phyloP scores from a whole-genome alignment of 2,888 invertebrate species.

The Oscheius onirici region DNA sequence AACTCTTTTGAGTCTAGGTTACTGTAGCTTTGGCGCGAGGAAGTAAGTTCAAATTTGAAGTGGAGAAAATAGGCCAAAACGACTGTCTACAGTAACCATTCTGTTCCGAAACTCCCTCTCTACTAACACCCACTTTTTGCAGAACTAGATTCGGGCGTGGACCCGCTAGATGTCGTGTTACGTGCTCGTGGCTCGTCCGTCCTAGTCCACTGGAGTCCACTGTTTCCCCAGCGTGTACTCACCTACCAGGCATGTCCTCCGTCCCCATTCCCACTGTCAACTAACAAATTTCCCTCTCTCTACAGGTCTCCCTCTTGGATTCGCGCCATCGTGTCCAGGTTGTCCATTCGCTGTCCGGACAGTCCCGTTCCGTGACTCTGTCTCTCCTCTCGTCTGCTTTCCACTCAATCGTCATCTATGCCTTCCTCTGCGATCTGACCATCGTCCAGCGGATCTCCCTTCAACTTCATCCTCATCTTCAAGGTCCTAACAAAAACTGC shows the following conservation, averaged over 20 bases:
- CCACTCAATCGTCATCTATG: conserved; percentile 24
- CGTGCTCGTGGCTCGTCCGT: conserved; percentile 15
- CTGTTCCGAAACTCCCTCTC: conserved; percentile 4
- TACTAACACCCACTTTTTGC: no score
- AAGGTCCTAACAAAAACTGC: no score
- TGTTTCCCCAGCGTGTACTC: conserved; percentile 21
- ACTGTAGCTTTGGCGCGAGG: no score
- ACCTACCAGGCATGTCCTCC: conserved; percentile 28
- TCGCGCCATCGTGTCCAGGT: conserved; percentile 1
- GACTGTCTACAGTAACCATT: neutral
- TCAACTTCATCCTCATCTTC: conserved; percentile 28
- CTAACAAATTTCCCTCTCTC: neutral
- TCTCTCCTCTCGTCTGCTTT: conserved; percentile 20
- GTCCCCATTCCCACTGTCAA: neutral
- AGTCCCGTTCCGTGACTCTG: conserved; percentile 17
- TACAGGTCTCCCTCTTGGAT: conserved; percentile 26
- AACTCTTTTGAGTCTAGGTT: no score
- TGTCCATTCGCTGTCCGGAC: conserved; percentile 25
- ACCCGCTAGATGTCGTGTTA: conserved; percentile 25
- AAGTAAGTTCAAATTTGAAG: no score
- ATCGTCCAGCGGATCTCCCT: conserved; percentile 29
- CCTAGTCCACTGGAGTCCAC: conserved; percentile 25
- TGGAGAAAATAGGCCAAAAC: no score
- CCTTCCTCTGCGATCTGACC: conserved; percentile 21
- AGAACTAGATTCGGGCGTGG: conserved; percentile 6